phyloP scores from a whole-genome alignment of 1,140 invertebrate genomes.

The Drusus annulatus region DNA sequence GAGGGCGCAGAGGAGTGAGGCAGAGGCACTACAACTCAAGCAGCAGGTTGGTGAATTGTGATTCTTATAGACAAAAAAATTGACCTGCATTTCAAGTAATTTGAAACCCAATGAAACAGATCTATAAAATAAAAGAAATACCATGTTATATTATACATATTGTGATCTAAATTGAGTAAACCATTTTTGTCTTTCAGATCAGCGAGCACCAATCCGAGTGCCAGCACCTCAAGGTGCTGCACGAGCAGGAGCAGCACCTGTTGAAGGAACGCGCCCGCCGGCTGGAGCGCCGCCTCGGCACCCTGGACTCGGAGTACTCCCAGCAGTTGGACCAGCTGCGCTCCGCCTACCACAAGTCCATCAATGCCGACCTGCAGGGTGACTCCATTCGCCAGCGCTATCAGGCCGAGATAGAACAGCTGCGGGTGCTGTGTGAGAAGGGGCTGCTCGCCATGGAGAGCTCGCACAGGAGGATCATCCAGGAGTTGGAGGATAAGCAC shows the following conservation, averaged over 20 bases:
- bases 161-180: background rate
- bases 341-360: constrained; percentile 76
- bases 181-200: constrained; percentile 36
- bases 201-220: constrained; percentile 52
- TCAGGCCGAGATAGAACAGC: constrained; percentile 89
- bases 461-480: constrained; percentile 87
- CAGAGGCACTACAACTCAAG: constrained; percentile 49
- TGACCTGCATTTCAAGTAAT: too few species aligned
- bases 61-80: too few species aligned
- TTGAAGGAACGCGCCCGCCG: constrained; percentile 77
- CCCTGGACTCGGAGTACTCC: constrained; percentile 83
- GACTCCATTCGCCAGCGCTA: constrained; percentile 84
- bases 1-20: constrained; percentile 47
- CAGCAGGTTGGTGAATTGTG: constrained; percentile 43
- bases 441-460: constrained; percentile 90
- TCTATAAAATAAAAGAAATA: too few species aligned
- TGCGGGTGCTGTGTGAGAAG: constrained; percentile 88
- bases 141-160: background rate
- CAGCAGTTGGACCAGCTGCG: constrained; percentile 83
- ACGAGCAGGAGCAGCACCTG: constrained; percentile 67
- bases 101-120: too few species aligned
- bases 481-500: constrained; percentile 89
- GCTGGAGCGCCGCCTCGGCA: constrained; percentile 78
- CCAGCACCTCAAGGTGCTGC: constrained; percentile 55
- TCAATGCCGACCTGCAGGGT: constrained; percentile 73